Conservation (phyloP, 1,140 invertebrate species). For the Papilio xuthus region DNA sequence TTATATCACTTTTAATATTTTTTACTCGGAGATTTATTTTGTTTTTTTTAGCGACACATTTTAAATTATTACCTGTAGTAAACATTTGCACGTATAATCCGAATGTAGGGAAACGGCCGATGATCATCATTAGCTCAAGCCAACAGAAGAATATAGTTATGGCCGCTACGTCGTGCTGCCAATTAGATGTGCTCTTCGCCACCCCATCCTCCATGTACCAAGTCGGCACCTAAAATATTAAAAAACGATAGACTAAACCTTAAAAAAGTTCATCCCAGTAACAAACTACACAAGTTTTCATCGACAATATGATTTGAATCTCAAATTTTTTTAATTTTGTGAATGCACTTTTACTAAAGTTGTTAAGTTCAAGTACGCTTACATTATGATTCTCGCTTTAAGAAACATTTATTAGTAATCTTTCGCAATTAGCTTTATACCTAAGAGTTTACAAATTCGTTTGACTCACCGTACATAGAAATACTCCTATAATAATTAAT, state of each 20-base stretch:
- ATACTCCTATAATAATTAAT: slow-evolving; percentile 87
- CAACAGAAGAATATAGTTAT: slow-evolving; percentile 89
- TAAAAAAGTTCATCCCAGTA: too few relatives aligned
- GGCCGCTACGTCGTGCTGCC: slow-evolving; percentile 91
- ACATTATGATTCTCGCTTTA: neutral
- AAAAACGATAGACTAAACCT: neutral
- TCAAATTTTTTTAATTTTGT: too few relatives aligned
- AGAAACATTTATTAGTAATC: neutral
- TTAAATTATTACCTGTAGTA: slow-evolving; percentile 82
- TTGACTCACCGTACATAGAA: slow-evolving; percentile 82
- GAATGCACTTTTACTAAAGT: neutral
- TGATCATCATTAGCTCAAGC: slow-evolving; percentile 91
- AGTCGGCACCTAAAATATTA: slow-evolving; percentile 67
- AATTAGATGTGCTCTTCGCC: slow-evolving; percentile 77
- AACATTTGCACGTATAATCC: slow-evolving; percentile 94
- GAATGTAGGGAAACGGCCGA: slow-evolving; percentile 92
- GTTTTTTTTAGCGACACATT: neutral
- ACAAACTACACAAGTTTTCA: too few relatives aligned
- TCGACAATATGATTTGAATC: too few relatives aligned
- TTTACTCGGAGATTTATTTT: too few relatives aligned
- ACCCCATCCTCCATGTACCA: slow-evolving; percentile 62
- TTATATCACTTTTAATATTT: slow-evolving; percentile 7
- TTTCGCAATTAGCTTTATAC: neutral
- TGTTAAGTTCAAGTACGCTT: neutral
- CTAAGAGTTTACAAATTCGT: neutral